Conservation (phyloP, 1,140 invertebrate species). For the Dreissena polymorpha region DNA sequence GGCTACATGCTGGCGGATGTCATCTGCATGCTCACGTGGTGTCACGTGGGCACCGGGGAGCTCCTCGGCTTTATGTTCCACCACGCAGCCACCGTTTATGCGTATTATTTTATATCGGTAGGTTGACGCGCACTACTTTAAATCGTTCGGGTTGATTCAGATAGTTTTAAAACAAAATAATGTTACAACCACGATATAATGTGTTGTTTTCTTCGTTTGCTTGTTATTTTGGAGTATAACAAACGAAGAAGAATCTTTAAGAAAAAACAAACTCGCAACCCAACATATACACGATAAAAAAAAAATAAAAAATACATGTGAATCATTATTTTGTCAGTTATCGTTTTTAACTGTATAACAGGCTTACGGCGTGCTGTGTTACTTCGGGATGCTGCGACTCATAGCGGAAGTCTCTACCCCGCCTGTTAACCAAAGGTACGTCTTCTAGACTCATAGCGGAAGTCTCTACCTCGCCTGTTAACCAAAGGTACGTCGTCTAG, state of each 20-base stretch:
- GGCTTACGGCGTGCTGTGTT: conserved; percentile 46
- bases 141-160: background rate
- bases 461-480: too few relatives aligned
- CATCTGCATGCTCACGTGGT: conserved; percentile 27
- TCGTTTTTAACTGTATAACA: conserved; percentile 1
- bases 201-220: background rate
- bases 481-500: conserved; percentile 49
- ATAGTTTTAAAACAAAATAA: background rate
- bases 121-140: background rate
- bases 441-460: too few relatives aligned
- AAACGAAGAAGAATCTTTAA: background rate
- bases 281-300: background rate
- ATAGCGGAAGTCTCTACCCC: conserved; percentile 48
- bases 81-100: conserved; percentile 44
- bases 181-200: background rate
- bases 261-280: background rate
- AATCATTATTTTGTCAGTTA: background rate
- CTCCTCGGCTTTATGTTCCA: conserved; percentile 32
- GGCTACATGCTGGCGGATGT: conserved; percentile 48
- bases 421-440: too few relatives aligned
- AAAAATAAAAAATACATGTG: too few relatives aligned
- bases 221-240: background rate
- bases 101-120: conserved; percentile 48
- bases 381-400: too few relatives aligned
- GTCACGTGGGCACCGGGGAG: conserved; percentile 11